Conservation (phyloP, 2,888 invertebrate genomes). For the Hanleya hanleyi region DNA sequence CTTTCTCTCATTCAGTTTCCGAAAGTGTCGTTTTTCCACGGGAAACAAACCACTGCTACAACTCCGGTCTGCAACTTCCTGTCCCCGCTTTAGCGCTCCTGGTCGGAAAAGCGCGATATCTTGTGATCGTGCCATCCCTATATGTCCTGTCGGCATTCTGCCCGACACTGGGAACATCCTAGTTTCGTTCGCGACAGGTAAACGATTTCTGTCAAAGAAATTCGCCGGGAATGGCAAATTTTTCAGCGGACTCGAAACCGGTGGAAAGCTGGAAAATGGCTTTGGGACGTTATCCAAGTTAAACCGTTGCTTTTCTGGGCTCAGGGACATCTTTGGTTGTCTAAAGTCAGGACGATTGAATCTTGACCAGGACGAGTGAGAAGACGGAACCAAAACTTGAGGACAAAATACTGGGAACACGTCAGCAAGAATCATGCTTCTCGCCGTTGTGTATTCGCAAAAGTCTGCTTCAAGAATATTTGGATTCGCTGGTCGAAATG, state of each 20-base stretch:
- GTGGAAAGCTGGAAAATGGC: neutral
- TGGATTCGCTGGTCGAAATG: too few relatives aligned
- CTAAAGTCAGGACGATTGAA: neutral
- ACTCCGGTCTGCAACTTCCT: neutral
- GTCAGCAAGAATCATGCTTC: neutral
- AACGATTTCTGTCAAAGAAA: neutral
- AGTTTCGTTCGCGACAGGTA: neutral
- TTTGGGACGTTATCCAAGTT: neutral
- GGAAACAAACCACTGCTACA: neutral
- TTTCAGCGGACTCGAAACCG: neutral
- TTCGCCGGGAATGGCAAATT: neutral
- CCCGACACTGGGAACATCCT: neutral
- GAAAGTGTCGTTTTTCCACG: neutral
- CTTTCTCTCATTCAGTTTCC: neutral
- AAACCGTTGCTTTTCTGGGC: neutral
- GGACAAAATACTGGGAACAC: constrained; percentile 1
- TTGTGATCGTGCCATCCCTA: neutral
- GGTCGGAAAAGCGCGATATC: neutral
- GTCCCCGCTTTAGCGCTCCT: neutral
- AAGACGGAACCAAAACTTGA: neutral
- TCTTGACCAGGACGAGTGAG: neutral
- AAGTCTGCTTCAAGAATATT: too few relatives aligned
- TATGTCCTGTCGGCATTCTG: neutral
- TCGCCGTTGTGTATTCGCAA: too few relatives aligned
- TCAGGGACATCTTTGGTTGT: neutral